phyloP scores from a whole-genome alignment of 2,797 vertebrate species.

The Mus caroli region DNA sequence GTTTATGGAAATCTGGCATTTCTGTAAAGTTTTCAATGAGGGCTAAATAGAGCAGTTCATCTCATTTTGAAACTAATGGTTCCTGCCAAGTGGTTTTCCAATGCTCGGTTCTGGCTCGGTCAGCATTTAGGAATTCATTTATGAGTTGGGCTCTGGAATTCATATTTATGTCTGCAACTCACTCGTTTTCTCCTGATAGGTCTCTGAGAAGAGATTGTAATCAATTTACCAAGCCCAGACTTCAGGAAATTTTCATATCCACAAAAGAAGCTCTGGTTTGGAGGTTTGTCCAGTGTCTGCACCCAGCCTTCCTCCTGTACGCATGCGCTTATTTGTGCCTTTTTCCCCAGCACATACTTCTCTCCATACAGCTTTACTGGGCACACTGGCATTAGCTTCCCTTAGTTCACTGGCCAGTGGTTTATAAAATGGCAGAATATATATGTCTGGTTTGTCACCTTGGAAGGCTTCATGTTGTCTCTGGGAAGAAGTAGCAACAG shows the following conservation, averaged over 20 bases:
- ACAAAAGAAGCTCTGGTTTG: constrained; percentile 80
- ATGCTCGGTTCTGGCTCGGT: constrained; percentile 93
- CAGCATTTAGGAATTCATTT: constrained; percentile 96
- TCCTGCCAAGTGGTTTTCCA: constrained; percentile 95
- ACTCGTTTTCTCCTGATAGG: constrained; percentile 88
- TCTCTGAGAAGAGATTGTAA: constrained; percentile 89
- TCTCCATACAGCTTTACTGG: constrained; percentile 73
- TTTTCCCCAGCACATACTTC: constrained; percentile 68
- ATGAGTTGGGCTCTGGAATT: constrained; percentile 93
- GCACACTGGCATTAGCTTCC: constrained; percentile 72
- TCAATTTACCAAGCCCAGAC: constrained; percentile 89
- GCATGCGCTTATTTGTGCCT: not conserved
- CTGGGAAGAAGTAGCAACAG: constrained; percentile 69
- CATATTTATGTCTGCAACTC: constrained; percentile 92
- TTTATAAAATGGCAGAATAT: constrained; percentile 78
- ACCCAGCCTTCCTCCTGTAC: not conserved
- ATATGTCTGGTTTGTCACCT: constrained; percentile 82
- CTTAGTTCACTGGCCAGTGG: constrained; percentile 73
- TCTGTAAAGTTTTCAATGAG: constrained; percentile 91
- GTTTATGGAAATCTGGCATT: constrained; percentile 92
- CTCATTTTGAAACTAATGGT: constrained; percentile 92
- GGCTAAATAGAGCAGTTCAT: constrained; percentile 92
- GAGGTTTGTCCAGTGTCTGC: constrained; percentile 75
- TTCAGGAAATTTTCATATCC: constrained; percentile 84
- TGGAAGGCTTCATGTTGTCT: constrained; percentile 66